These are phyloP conservation scores for Corythornis vintsioides DNA, from an alignment of 2,113 vertebrate species.

Conservation along the genomic window DNA sequence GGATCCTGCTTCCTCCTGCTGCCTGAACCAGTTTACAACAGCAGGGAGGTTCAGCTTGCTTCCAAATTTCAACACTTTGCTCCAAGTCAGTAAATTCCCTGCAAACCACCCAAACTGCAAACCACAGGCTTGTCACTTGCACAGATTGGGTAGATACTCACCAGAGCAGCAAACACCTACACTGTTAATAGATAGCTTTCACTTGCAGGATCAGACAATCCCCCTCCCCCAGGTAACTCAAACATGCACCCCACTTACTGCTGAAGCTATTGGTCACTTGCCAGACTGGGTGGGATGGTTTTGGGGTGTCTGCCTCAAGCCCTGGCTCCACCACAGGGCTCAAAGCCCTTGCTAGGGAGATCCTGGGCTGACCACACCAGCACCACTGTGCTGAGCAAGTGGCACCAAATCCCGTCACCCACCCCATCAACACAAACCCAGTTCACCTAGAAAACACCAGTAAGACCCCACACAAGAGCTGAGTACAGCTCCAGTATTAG, in stretches of 20 bases:
- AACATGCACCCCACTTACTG: rapidly evolving
- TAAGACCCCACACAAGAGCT: rapidly evolving
- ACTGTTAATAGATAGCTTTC: not conserved
- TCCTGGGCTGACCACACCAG: not conserved
- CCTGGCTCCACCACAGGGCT: not conserved
- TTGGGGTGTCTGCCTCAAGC: not conserved
- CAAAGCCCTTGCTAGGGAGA: not conserved
- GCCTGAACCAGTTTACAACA: not conserved
- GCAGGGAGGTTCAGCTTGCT: not conserved
- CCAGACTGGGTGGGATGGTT: not conserved
- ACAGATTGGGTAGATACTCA: not conserved
- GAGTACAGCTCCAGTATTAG: not conserved
- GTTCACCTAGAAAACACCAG: not conserved
- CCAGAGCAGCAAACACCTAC: not conserved
- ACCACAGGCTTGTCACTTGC: rapidly evolving
- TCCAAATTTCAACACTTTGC: not conserved
- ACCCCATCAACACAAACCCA: not conserved
- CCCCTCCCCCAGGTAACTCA: not conserved
- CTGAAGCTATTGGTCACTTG: rapidly evolving
- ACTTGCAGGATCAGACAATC: not conserved
- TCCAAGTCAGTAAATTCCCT: not conserved
- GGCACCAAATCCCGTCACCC: not conserved
- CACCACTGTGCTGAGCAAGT: rapidly evolving
- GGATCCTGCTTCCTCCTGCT: not conserved
- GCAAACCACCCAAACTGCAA: not conserved